Evolutionary conservation across 2,888 invertebrate species (phyloP).

Genomic region (Papilio elwesi): DNA sequence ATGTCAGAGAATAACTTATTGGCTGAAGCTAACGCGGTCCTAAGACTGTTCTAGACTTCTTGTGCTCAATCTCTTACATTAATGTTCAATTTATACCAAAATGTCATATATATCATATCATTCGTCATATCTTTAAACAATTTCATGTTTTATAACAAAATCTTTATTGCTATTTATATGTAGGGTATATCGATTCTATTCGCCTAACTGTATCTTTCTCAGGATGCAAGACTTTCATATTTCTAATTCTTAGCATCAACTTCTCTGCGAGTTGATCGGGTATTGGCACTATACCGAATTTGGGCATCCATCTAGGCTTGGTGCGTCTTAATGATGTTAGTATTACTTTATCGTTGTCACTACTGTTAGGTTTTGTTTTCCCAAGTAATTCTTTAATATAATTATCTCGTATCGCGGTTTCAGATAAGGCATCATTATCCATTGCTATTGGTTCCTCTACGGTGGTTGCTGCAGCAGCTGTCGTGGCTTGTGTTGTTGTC

Average conservation of each 20-base stretch:
- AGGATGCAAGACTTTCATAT: conserved; percentile 50
- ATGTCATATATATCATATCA: no score
- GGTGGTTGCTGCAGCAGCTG: conserved; percentile 20
- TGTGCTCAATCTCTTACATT: no score
- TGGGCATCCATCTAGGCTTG: conserved; percentile 61
- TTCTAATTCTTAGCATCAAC: conserved; percentile 57
- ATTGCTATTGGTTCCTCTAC: conserved; percentile 35
- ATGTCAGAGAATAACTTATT: no score
- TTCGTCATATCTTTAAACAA: no score
- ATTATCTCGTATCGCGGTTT: conserved; percentile 36
- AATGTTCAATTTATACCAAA: no score
- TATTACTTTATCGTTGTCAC: conserved; percentile 52
- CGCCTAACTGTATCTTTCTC: conserved; percentile 39
- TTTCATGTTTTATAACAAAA: no score
- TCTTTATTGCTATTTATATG: neutral
- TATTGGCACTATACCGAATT: conserved; percentile 67
- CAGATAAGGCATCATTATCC: conserved; percentile 32
- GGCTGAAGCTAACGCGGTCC: no score
- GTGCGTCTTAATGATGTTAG: conserved; percentile 56
- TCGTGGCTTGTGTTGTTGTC: conserved; percentile 32
- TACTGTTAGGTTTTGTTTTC: conserved; percentile 20
- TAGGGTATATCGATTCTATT: conserved; percentile 30
- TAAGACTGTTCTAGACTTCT: no score
- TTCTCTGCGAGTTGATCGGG: conserved; percentile 63
- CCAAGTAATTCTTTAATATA: conserved; percentile 25